Conservation (phyloP, 2,797 vertebrate species). For the Selene dorsalis region DNA sequence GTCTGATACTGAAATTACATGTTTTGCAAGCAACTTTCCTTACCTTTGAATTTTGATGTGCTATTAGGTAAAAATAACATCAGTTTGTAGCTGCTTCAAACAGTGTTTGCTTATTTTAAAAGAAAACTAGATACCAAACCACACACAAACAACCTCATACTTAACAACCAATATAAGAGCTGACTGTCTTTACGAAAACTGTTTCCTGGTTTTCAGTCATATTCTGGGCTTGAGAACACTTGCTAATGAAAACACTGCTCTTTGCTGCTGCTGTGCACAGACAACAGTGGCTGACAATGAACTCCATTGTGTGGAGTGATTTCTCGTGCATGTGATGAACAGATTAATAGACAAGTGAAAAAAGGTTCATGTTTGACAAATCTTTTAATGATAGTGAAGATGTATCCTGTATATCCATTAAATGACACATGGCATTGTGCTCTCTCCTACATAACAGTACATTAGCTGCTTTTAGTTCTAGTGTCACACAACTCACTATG, state of each 20-base stretch:
- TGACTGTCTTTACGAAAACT: not conserved
- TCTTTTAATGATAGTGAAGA: conserved; percentile 9
- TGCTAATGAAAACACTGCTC: conserved; percentile 1
- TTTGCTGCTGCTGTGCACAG: conserved; percentile 2
- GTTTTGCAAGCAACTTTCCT: not conserved
- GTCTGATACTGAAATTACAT: not conserved
- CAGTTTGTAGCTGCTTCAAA: not conserved
- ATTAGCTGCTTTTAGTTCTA: not conserved
- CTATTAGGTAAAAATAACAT: not conserved
- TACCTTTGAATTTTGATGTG: not conserved
- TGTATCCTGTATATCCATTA: not conserved
- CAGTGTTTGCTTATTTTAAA: not conserved
- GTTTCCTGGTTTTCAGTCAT: not conserved
- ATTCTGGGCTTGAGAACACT: not conserved
- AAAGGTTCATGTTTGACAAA: conserved; percentile 1
- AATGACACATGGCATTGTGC: not conserved
- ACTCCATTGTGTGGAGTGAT: not conserved
- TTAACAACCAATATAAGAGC: not conserved
- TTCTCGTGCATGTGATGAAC: not conserved
- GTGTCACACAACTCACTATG: not conserved
- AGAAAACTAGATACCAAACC: not conserved
- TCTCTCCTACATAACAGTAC: not conserved
- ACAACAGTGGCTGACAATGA: not conserved
- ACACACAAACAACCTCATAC: not conserved
- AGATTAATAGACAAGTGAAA: conserved; percentile 5